Percentiles rank a stretch among this genome's conserved stretches.
Evolutionary conservation across 2,888 invertebrate genomes (phyloP).

Genomic region (Eupithecia exiguata): DNA sequence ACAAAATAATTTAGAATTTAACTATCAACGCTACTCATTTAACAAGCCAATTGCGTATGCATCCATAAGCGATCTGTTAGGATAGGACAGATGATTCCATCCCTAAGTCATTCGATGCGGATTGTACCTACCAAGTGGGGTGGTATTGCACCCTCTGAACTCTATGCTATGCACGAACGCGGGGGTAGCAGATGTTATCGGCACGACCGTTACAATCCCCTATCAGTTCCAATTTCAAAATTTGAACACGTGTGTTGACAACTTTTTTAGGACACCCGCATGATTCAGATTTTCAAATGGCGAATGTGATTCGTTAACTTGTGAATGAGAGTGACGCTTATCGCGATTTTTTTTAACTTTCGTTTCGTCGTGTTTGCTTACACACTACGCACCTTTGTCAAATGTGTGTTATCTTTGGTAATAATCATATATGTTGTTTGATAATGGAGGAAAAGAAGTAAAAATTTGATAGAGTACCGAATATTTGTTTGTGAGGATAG

Average conservation of each 20-base stretch:
- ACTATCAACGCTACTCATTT: slow-evolving; percentile 51
- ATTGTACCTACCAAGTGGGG: slow-evolving; percentile 49
- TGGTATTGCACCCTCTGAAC: slow-evolving; percentile 44
- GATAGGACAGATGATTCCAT: slow-evolving; percentile 62
- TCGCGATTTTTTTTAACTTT: slow-evolving; percentile 32
- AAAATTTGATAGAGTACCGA: background rate
- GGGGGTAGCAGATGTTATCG: slow-evolving; percentile 72
- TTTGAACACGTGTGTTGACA: slow-evolving; percentile 80
- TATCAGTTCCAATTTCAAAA: slow-evolving; percentile 75
- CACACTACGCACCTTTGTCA: slow-evolving; percentile 34
- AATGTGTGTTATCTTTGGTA: slow-evolving; percentile 23
- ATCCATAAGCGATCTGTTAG: slow-evolving; percentile 40
- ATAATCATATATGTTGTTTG: background rate
- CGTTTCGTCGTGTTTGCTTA: slow-evolving; percentile 6
- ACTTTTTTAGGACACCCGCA: slow-evolving; percentile 74
- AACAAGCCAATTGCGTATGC: slow-evolving; percentile 44
- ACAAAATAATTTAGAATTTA: slow-evolving; percentile 26
- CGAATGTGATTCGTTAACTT: slow-evolving; percentile 37
- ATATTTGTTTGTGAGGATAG: background rate
- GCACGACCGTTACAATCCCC: slow-evolving; percentile 78
- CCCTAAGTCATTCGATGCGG: slow-evolving; percentile 59
- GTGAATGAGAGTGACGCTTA: slow-evolving; percentile 39
- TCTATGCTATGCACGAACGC: slow-evolving; percentile 52
- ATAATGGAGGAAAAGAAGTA: background rate
- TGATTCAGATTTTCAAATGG: slow-evolving; percentile 58